These are phyloP conservation scores for Myocastor coypus DNA, from an alignment of 2,113 vertebrate species.

Conservation along the genomic window DNA sequence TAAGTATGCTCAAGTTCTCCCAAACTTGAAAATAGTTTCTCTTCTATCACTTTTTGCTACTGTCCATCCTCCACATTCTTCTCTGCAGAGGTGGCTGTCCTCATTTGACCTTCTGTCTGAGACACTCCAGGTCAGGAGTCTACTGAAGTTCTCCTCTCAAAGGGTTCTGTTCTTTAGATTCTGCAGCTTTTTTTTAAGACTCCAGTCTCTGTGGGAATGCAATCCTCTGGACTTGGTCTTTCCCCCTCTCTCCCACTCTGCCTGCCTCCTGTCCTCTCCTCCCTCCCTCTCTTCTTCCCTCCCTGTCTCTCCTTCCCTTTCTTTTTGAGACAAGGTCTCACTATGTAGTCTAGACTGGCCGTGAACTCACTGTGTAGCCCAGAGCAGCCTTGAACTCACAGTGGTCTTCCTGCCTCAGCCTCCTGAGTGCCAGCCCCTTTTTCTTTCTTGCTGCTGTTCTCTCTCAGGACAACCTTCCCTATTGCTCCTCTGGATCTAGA, in stretches of 20 bases:
- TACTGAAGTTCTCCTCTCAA: not conserved
- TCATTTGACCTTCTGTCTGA: not conserved
- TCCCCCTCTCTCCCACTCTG: too few species aligned
- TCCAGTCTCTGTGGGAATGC: not conserved
- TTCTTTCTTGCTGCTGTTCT: not conserved
- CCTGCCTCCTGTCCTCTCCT: not conserved
- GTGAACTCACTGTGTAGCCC: not conserved
- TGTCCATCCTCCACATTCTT: not conserved
- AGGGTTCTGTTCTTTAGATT: not conserved
- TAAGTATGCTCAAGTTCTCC: not conserved
- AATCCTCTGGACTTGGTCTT: not conserved
- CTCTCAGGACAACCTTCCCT: not conserved
- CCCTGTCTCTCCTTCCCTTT: not conserved
- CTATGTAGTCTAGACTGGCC: not conserved
- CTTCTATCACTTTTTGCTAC: not conserved
- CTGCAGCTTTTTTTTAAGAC: not conserved
- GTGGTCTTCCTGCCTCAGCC: not conserved
- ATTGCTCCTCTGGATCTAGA: not conserved
- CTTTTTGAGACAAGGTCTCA: not conserved
- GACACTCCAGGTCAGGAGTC: not conserved
- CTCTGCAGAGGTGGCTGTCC: not conserved
- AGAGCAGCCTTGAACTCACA: not conserved
- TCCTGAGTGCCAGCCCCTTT: not conserved
- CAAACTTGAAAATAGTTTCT: not conserved
- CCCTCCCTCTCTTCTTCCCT: not conserved